Conservation (phyloP, 1,140 invertebrate genomes). For the Sipha flava region DNA sequence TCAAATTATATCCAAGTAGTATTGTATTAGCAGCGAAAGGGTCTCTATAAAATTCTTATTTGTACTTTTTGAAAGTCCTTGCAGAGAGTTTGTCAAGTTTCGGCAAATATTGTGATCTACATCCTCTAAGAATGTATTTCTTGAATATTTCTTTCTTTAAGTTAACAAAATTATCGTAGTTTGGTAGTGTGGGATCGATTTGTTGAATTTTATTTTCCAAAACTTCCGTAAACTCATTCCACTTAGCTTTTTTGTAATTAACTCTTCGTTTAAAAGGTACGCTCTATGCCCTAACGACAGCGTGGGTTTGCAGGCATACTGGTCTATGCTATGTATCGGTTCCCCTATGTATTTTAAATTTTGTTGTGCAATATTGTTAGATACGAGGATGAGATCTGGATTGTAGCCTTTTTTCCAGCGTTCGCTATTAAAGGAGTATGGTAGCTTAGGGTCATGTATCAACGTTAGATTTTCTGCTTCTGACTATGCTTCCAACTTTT, state of each 20-base stretch:
- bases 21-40: not conserved
- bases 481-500: conserved; percentile 5
- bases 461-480: not conserved
- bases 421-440: not conserved
- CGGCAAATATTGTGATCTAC: not conserved
- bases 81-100: not conserved
- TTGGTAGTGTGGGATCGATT: too few relatives aligned
- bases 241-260: too few relatives aligned
- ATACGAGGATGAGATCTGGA: conserved; percentile 5
- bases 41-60: not conserved
- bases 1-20: not conserved
- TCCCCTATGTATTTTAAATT: not conserved
- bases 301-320: too few relatives aligned
- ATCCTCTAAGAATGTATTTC: not conserved
- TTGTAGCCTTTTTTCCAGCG: conserved; percentile 16
- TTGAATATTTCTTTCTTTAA: not conserved
- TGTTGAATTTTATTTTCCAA: too few relatives aligned
- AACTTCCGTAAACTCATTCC: too few relatives aligned
- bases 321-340: too few relatives aligned
- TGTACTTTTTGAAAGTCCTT: not conserved
- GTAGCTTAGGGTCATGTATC: not conserved
- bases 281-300: too few relatives aligned
- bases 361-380: not conserved
- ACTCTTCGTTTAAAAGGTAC: too few relatives aligned
- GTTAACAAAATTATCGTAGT: too few relatives aligned